Evolutionary conservation across 2,888 invertebrate genomes (phyloP).

Genomic region (Sthenelais limicola): DNA sequence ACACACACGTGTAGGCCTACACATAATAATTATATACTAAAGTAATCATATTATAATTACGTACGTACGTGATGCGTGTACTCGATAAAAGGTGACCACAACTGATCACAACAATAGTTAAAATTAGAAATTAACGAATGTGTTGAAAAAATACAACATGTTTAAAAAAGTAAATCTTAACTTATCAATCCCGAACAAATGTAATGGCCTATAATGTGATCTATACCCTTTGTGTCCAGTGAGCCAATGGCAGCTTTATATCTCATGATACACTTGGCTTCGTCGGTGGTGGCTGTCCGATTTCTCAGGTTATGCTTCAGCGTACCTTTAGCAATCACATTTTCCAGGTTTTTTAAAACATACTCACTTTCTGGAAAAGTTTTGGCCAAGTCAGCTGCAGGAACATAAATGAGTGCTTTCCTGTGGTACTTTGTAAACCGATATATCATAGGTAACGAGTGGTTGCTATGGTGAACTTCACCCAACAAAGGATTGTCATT

Average conservation of each 20-base stretch:
- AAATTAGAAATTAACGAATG: no score
- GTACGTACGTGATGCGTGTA: no score
- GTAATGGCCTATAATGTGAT: no score
- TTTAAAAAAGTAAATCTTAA: no score
- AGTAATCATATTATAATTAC: no score
- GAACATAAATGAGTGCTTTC: slow-evolving; percentile 2
- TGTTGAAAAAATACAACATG: no score
- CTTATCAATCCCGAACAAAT: no score
- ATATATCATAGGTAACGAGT: slow-evolving; percentile 6
- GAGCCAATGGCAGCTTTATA: background rate
- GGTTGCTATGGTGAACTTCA: slow-evolving; percentile 5
- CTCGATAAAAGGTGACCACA: no score
- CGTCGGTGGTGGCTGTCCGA: background rate
- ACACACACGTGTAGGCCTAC: no score
- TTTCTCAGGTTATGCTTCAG: background rate
- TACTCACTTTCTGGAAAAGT: background rate
- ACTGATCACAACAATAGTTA: no score
- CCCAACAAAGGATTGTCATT: background rate
- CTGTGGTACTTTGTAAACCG: background rate
- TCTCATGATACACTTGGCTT: slow-evolving; percentile 1
- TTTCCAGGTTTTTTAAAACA: background rate
- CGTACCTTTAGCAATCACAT: no score
- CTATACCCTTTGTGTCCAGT: slow-evolving; percentile 1
- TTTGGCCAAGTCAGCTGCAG: slow-evolving; percentile 1
- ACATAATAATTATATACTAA: no score